Evolutionary conservation across 1,140 invertebrate species (phyloP), one percentile per base, ranked within the genome.

Genomic region (Habropoda laboriosa): DNA sequence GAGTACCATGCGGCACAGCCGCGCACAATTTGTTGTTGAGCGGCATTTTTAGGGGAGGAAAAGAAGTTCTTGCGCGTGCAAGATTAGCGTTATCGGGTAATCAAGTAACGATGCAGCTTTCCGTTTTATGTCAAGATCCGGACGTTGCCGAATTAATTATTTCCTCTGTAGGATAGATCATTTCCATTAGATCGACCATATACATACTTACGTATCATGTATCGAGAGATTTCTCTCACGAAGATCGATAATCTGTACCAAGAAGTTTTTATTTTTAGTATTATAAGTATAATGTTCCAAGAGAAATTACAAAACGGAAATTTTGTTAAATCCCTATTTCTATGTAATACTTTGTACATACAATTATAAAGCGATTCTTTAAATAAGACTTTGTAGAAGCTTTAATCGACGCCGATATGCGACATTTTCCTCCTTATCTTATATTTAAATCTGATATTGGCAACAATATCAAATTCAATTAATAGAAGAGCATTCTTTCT

Each of bases 21-120:
- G 94, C 95, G 6, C 98, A 99, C 89, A 96, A 96, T 0, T 91
- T 99, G 24, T 94, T 96, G 68, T 93, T 99, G 61, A 95, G 97
- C 74, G 97, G 96, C 93, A 94, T 98, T 0, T 98, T 98, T 89
- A 94, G 98, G 55, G 98, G 97, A 10, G 97, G 98, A 0, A 95
- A 96, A 71, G 97, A 99, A 80, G 96, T 99, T 38, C 91, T 99
- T 24, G 97, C 98, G 0, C 93, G 96, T 70, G 96, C 97, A 12
- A 97, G 97, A 90, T 89, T 99, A 58, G 97, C 96, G 0, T 90
- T 97, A n/a, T 94, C 94, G 21, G 95, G 94, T 47, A 96, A 96
- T 32, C 96, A 96, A 71, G 97, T 96, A 0, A 96, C 96, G 0
- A 96, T 97, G 94, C 94, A 96, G 82, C 90, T 97, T 32, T 95